These are phyloP conservation scores for Dicyrtomina minuta DNA, from an alignment of 2,888 invertebrate species.

Conservation along the genomic window DNA sequence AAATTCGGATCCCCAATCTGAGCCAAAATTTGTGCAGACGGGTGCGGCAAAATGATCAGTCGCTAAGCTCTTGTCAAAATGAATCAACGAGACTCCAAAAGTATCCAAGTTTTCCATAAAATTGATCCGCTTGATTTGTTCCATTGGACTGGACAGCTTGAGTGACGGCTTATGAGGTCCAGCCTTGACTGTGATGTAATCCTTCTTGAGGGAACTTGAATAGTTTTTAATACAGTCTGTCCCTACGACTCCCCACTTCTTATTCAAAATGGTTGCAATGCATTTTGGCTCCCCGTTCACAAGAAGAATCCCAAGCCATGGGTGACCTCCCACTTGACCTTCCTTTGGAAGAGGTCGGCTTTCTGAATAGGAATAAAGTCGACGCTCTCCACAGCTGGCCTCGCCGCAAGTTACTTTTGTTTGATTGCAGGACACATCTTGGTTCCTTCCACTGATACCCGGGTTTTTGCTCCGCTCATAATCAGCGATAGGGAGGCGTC, in stretches of 20 bases:
- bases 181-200: slow-evolving; percentile 31
- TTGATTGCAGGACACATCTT: neutral
- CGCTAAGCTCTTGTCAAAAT: slow-evolving; percentile 27
- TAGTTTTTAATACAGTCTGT: slow-evolving; percentile 18
- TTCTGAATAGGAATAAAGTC: slow-evolving; percentile 7
- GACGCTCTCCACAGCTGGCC: slow-evolving; percentile 16
- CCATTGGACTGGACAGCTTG: slow-evolving; percentile 25
- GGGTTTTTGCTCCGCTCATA: neutral
- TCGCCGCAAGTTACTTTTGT: slow-evolving; percentile 17
- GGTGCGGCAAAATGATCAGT: slow-evolving; percentile 35
- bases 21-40: slow-evolving; percentile 28
- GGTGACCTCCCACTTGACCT: slow-evolving; percentile 21
- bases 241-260: slow-evolving; percentile 29
- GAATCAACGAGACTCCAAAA: slow-evolving; percentile 23
- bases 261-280: slow-evolving; percentile 25
- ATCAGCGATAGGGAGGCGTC: neutral
- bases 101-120: slow-evolving; percentile 14
- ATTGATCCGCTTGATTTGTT: slow-evolving; percentile 39
- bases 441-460: neutral
- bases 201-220: neutral
- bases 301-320: slow-evolving; percentile 32
- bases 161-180: slow-evolving; percentile 24
- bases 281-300: slow-evolving; percentile 32
- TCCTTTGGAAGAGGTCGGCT: neutral
- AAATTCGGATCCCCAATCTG: too few relatives aligned